phyloP scores from a whole-genome alignment of 2,888 invertebrate genomes.

The Xestoiulus laeticollis region DNA sequence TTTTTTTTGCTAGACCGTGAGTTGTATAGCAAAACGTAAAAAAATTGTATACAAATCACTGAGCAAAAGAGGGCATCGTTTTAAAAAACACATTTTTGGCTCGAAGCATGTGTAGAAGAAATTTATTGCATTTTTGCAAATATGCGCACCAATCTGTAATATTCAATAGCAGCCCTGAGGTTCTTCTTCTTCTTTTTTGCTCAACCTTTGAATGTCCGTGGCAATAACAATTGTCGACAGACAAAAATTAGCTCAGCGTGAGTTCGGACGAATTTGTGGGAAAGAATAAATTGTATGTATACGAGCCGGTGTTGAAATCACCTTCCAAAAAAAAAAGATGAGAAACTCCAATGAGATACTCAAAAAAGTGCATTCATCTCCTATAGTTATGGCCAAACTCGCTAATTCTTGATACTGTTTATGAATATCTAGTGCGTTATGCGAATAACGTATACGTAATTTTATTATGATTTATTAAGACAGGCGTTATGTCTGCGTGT shows the following conservation, averaged over 20 bases:
- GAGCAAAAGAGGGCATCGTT: constrained; percentile 13
- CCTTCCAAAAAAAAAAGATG: background rate
- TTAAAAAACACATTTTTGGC: background rate
- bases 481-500: background rate
- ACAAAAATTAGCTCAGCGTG: constrained; percentile 37
- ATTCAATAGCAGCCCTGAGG: background rate
- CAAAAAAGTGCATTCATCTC: background rate
- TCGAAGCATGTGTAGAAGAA: background rate
- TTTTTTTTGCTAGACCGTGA: background rate
- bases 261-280: constrained; percentile 34
- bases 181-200: background rate
- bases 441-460: background rate
- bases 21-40: background rate
- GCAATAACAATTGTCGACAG: constrained; percentile 37
- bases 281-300: constrained; percentile 7
- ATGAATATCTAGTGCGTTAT: background rate
- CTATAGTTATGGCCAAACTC: background rate
- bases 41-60: constrained; percentile 14
- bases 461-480: background rate
- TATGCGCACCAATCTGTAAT: background rate
- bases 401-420: background rate
- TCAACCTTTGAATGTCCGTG: constrained; percentile 30
- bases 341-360: background rate
- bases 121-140: constrained; percentile 7
- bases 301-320: background rate